A percentile compares a stretch with the other conserved stretches of the same genome.
Evolutionary conservation across 1,140 invertebrate species (phyloP).

Genomic region (Agrilus planipennis): DNA sequence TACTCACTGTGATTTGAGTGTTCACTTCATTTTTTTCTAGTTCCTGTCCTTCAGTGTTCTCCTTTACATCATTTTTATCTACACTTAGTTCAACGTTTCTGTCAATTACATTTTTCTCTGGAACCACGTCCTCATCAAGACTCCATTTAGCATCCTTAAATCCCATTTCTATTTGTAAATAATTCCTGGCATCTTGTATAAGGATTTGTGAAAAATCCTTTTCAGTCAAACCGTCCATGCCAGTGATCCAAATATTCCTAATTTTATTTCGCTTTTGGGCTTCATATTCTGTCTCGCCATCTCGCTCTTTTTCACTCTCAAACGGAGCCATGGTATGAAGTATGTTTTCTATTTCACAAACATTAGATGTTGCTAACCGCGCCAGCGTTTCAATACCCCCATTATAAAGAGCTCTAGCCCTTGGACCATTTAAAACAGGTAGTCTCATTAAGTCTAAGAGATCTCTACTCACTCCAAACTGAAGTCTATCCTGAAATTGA

Average conservation of each 20-base stretch:
- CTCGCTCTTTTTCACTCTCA: constrained; percentile 61
- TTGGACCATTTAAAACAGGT: constrained; percentile 68
- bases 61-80: neutral
- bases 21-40: too few relatives aligned
- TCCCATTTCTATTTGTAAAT: constrained; percentile 51
- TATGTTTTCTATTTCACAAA: constrained; percentile 58
- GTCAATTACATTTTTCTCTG: neutral
- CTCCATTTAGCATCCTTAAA: constrained; percentile 46
- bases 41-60: too few relatives aligned
- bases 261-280: constrained; percentile 52
- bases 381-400: constrained; percentile 68
- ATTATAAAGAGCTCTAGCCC: constrained; percentile 76
- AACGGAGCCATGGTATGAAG: constrained; percentile 73
- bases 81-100: constrained; percentile 1
- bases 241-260: constrained; percentile 70
- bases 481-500: constrained; percentile 86
- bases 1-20: too few relatives aligned
- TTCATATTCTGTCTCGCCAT: constrained; percentile 57
- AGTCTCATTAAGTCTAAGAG: constrained; percentile 84
- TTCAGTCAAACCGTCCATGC: constrained; percentile 67
- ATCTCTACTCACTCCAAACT: constrained; percentile 89
- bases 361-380: constrained; percentile 62
- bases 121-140: neutral
- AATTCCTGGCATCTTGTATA: constrained; percentile 65
- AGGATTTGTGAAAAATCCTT: constrained; percentile 69